Conservation (phyloP, 2,888 invertebrate genomes). For the Noctua janthe region DNA sequence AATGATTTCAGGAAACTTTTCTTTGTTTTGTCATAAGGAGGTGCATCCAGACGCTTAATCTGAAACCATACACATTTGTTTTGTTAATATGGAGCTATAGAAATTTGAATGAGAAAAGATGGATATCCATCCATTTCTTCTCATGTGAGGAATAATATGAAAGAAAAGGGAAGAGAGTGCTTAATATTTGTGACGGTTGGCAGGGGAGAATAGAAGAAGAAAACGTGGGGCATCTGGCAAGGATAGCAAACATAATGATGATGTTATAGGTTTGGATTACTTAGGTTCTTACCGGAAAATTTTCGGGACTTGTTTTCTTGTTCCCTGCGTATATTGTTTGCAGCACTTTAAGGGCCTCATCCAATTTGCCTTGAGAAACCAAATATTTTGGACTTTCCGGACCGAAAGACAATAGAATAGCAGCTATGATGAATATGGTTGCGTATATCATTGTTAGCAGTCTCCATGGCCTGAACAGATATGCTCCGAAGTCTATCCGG, state of each 20-base stretch:
- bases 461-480: conserved; percentile 93
- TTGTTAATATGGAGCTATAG: not conserved
- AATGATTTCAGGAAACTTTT: conserved; percentile 81
- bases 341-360: conserved; percentile 92
- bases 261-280: not conserved
- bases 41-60: conserved; percentile 78
- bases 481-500: conserved; percentile 83
- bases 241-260: not conserved
- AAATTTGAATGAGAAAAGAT: not conserved
- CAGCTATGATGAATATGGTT: conserved; percentile 90
- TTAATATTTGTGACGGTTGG: not conserved
- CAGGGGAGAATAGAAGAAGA: not conserved
- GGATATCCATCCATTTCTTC: not conserved
- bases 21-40: conserved; percentile 69
- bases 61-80: conserved; percentile 66
- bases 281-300: conserved; percentile 85
- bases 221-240: not conserved
- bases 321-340: conserved; percentile 90
- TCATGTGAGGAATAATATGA: not conserved
- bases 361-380: conserved; percentile 91
- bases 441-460: conserved; percentile 92
- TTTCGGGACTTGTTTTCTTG: conserved; percentile 79
- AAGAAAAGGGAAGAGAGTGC: not conserved
- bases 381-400: conserved; percentile 96
- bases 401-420: conserved; percentile 88